Evolutionary conservation across 2,113 vertebrate species (phyloP).

Genomic region (Burhinus oedicnemus): DNA sequence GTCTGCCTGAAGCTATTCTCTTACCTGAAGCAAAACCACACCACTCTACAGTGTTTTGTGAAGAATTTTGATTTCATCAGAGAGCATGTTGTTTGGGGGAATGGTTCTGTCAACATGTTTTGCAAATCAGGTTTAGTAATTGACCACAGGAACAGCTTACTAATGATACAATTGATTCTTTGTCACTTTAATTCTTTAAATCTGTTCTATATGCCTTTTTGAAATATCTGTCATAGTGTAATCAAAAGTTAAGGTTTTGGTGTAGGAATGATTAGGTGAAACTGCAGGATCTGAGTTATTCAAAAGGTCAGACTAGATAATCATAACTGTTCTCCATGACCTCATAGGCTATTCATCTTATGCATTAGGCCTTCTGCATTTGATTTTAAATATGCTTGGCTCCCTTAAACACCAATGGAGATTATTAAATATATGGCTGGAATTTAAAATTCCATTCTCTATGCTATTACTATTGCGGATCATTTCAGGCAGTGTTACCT

Average conservation of each 20-base stretch:
- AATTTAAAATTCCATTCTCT: slow-evolving; percentile 31
- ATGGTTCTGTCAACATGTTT: neutral
- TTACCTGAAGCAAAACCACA: neutral
- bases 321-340: neutral
- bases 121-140: neutral
- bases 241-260: slow-evolving; percentile 8
- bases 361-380: neutral
- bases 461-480: neutral
- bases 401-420: neutral
- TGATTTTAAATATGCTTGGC: slow-evolving; percentile 20
- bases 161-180: slow-evolving; percentile 3
- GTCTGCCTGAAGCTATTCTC: neutral
- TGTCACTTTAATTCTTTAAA: slow-evolving; percentile 12
- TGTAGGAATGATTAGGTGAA: slow-evolving; percentile 7
- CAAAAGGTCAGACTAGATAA: slow-evolving; percentile 43
- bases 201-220: neutral
- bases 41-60: neutral
- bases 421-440: slow-evolving; percentile 5
- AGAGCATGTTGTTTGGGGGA: neutral
- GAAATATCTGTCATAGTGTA: neutral
- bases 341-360: slow-evolving; percentile 29
- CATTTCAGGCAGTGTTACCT: neutral
- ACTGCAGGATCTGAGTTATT: slow-evolving; percentile 17
- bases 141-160: neutral
- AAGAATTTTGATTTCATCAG: neutral